Evolutionary conservation across 1,140 invertebrate species (phyloP).

Genomic region (Drosophila biarmipes): DNA sequence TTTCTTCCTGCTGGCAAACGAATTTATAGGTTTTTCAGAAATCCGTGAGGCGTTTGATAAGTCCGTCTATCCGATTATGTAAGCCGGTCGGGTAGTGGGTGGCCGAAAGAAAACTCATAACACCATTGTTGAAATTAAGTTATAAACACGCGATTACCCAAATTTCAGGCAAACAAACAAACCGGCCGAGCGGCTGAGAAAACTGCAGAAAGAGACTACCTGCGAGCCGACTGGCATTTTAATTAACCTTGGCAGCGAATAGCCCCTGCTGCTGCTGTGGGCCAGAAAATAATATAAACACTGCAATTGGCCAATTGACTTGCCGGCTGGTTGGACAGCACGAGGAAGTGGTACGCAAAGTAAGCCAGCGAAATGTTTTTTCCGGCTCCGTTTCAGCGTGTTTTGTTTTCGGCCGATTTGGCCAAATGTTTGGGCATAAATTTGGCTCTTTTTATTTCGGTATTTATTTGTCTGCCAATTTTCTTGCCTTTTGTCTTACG

Average conservation of each 20-base stretch:
- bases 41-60: slow-evolving; percentile 78
- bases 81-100: slow-evolving; percentile 45
- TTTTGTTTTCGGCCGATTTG: slow-evolving; percentile 27
- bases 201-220: slow-evolving; percentile 20
- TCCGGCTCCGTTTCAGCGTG: slow-evolving; percentile 45
- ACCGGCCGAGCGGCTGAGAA: slow-evolving; percentile 1
- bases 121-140: slow-evolving; percentile 61
- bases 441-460: slow-evolving; percentile 36
- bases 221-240: slow-evolving; percentile 73
- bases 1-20: slow-evolving; percentile 52
- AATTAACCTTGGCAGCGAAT: slow-evolving; percentile 82
- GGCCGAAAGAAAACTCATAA: slow-evolving; percentile 60
- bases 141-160: slow-evolving; percentile 75
- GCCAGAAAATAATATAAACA: slow-evolving; percentile 58
- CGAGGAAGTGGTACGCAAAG: slow-evolving; percentile 74
- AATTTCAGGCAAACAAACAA: slow-evolving; percentile 23
- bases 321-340: slow-evolving; percentile 78
- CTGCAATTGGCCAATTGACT: slow-evolving; percentile 79
- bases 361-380: slow-evolving; percentile 74
- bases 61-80: slow-evolving; percentile 46
- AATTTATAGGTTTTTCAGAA: slow-evolving; percentile 49
- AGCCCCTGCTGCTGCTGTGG: slow-evolving; percentile 18
- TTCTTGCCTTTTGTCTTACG: slow-evolving; percentile 51
- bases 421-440: slow-evolving; percentile 59
- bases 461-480: slow-evolving; percentile 44